phyloP scores from a whole-genome alignment of 2,113 vertebrate species.

The Pica pica region DNA sequence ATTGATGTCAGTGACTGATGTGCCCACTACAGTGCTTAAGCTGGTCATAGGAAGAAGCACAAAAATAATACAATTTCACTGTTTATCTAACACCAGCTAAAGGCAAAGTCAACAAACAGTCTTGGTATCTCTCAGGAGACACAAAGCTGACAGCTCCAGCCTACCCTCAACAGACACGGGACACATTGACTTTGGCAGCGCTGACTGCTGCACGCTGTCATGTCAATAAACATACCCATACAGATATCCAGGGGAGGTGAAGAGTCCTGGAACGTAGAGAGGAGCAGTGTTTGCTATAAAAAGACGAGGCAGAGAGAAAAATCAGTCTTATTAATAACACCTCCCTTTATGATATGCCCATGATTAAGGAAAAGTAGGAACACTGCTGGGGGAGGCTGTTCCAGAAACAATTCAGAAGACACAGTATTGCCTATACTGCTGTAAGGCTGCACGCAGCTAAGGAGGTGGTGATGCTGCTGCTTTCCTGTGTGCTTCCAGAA shows the following conservation, averaged over 20 bases:
- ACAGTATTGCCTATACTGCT: not conserved
- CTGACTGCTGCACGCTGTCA: not conserved
- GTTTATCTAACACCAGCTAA: slow-evolving; percentile 15
- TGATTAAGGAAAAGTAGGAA: not conserved
- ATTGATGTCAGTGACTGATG: not conserved
- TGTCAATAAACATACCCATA: slow-evolving; percentile 18
- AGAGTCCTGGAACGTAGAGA: fast-evolving
- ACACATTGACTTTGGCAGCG: not conserved
- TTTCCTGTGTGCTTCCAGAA: not conserved
- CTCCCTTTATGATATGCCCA: not conserved
- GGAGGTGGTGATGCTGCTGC: not conserved
- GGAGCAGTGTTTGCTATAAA: not conserved
- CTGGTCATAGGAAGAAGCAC: slow-evolving; percentile 14
- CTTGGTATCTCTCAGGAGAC: not conserved
- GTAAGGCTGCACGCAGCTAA: not conserved
- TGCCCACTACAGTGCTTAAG: not conserved
- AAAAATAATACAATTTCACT: slow-evolving; percentile 8
- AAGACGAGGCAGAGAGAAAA: not conserved
- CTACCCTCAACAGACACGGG: not conserved
- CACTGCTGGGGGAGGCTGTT: not conserved
- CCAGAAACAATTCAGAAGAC: not conserved
- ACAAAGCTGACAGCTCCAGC: not conserved
- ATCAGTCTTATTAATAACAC: not conserved
- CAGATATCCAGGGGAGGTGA: not conserved
- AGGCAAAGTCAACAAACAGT: slow-evolving; percentile 40